A percentile compares a stretch with the other conserved stretches of the same genome.
Evolutionary conservation across 1,140 invertebrate species (phyloP).

Genomic region (Papilio aristodemus): DNA sequence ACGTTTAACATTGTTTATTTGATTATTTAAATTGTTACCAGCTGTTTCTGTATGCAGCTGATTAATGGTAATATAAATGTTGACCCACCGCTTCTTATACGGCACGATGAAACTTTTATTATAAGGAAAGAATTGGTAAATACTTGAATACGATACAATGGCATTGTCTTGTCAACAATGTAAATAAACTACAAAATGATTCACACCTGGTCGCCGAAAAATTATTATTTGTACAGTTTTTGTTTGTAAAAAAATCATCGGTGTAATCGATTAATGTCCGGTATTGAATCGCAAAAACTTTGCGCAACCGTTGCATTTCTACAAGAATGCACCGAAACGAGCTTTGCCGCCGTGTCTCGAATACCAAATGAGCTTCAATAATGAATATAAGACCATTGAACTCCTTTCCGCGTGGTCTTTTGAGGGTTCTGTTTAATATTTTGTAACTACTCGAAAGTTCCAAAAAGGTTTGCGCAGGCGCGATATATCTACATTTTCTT

Average conservation of each 20-base stretch:
- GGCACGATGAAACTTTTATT: slow-evolving; percentile 25
- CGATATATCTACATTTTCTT: neutral
- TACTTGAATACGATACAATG: slow-evolving; percentile 32
- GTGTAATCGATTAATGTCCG: slow-evolving; percentile 26
- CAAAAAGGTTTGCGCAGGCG: neutral
- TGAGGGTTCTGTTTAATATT: neutral
- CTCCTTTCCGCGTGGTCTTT: slow-evolving; percentile 13
- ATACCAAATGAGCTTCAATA: slow-evolving; percentile 19
- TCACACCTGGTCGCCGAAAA: slow-evolving; percentile 25
- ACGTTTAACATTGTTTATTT: slow-evolving; percentile 26
- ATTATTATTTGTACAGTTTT: slow-evolving; percentile 25
- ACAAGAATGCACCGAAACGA: slow-evolving; percentile 11
- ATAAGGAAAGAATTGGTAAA: slow-evolving; percentile 29
- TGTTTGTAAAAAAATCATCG: slow-evolving; percentile 27
- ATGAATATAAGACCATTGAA: slow-evolving; percentile 21
- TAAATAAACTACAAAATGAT: slow-evolving; percentile 29
- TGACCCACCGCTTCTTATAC: slow-evolving; percentile 24
- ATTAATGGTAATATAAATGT: slow-evolving; percentile 12
- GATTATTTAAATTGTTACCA: slow-evolving; percentile 15
- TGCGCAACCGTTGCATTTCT: slow-evolving; percentile 19
- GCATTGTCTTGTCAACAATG: slow-evolving; percentile 33
- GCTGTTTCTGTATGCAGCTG: neutral
- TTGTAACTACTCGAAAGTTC: slow-evolving; percentile 24
- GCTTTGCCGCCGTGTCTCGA: slow-evolving; percentile 24
- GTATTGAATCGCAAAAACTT: slow-evolving; percentile 1